Evolutionary conservation across 53 echinoderm and acorn worm species (phyloP), one percentile per base, ranked within the genome.

Genomic region (Crossaster papposus): DNA sequence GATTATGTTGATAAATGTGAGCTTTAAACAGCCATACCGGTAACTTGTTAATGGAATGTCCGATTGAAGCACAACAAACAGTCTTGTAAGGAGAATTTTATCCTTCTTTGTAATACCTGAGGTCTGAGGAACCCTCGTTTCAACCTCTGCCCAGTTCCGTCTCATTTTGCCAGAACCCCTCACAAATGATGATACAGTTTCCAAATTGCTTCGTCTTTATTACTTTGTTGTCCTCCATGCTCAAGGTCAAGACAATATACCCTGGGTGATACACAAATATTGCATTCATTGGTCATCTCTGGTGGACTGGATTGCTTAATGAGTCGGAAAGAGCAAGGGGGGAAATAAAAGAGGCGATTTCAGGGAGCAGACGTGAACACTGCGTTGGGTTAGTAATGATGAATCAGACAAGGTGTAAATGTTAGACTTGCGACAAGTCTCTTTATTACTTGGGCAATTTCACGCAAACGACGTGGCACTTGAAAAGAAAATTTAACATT

Each of bases 331-430:
- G 28, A 68, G 28, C 17, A 58, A 52, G 22, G 58, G 58, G 22
- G 10, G 11, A 26, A 68, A 28, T 10, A 23, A 11, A 68, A 23
- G 10, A 24, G 68, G 26, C 4, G 68, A n/a, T n/a, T 68, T 26
- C 3, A 26, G 22, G 68, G 68, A 68, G 68, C 28, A 23, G 68
- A 68, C 68, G 3, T 68, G 68, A 26, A 68, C 24, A 28, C 28
- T n/a, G 68, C 28, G 68, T 68, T n/a, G 28, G 68, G 68, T 68
- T 68, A 68, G 68, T 68, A 68, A 68, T 68, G 24, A 68, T 68
- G 68, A 68, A 68, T 68, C 68, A 68, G n/a, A 68, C 44, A 26
- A n/a, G 68, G 68, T 26, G 68, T 68, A 28, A 68, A 68, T 58
- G 58, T 20, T 18, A 58, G 58, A 58, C 58, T 58, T 14, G 58